phyloP scores from a whole-genome alignment of 2,797 vertebrate genomes.

The Poecilia wingei region DNA sequence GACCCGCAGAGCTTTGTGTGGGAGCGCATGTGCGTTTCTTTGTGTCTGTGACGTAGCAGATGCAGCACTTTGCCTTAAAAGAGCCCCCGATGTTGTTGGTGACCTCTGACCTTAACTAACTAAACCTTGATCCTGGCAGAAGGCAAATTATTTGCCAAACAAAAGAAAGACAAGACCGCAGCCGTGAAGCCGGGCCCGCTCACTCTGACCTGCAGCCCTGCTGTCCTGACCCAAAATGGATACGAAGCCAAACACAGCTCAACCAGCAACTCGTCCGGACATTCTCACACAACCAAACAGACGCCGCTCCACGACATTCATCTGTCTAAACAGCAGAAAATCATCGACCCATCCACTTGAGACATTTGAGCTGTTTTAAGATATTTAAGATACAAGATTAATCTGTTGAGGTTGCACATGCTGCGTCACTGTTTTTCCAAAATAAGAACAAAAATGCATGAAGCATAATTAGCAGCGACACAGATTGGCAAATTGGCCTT shows the following conservation, averaged over 20 bases:
- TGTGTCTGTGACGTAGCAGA: constrained; percentile 67
- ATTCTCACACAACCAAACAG: constrained; percentile 60
- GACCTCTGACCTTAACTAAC: constrained; percentile 79
- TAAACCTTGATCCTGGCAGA: constrained; percentile 82
- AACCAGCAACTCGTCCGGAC: constrained; percentile 35
- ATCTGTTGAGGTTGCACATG: constrained; percentile 19
- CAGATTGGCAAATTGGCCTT: constrained; percentile 15
- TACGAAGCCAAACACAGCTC: constrained; percentile 63
- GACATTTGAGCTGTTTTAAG: constrained; percentile 21
- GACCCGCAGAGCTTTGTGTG: constrained; percentile 54
- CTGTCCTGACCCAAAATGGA: constrained; percentile 45
- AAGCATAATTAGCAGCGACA: constrained; percentile 4
- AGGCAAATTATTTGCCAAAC: constrained; percentile 67
- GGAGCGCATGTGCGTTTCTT: constrained; percentile 33
- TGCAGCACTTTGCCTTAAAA: constrained; percentile 61
- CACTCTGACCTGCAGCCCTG: constrained; percentile 53
- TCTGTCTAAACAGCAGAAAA: not conserved
- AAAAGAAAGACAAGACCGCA: constrained; percentile 61
- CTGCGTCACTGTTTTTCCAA: constrained; percentile 8
- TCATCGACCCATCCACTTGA: constrained; percentile 15
- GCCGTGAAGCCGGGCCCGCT: constrained; percentile 30
- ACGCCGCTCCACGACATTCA: constrained; percentile 24
- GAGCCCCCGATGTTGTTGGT: constrained; percentile 66
- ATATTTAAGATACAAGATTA: constrained; percentile 3
- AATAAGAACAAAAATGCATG: not conserved